Evolutionary conservation across 2,797 vertebrate species (phyloP).

Genomic region (Cottoperca gobio): DNA sequence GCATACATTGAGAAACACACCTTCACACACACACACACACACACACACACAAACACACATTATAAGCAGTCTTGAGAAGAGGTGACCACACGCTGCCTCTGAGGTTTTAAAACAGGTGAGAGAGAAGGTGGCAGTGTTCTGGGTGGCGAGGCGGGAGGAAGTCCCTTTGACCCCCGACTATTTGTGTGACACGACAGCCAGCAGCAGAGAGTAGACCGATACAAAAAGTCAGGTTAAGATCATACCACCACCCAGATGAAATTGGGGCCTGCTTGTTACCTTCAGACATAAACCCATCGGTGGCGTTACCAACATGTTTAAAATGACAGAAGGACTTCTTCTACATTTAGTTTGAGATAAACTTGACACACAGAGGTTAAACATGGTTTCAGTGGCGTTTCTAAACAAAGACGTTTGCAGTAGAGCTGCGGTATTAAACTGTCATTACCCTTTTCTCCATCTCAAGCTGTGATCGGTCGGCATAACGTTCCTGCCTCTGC

Average conservation of each 20-base stretch:
- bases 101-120: slow-evolving; percentile 61
- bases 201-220: slow-evolving; percentile 87
- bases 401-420: neutral
- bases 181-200: slow-evolving; percentile 84
- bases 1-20: slow-evolving; percentile 15
- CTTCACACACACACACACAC: slow-evolving; percentile 11
- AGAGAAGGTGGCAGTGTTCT: slow-evolving; percentile 74
- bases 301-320: slow-evolving; percentile 70
- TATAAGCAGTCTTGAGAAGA: slow-evolving; percentile 57
- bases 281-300: slow-evolving; percentile 95
- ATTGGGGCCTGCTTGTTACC: slow-evolving; percentile 97
- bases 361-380: slow-evolving; percentile 19
- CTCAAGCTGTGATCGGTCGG: slow-evolving; percentile 98
- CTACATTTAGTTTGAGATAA: slow-evolving; percentile 27
- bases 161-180: slow-evolving; percentile 49
- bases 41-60: no score
- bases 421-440: neutral
- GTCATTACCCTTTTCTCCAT: slow-evolving; percentile 98
- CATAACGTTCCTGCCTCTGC: slow-evolving; percentile 98
- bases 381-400: neutral
- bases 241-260: slow-evolving; percentile 95
- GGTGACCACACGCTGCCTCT: slow-evolving; percentile 76
- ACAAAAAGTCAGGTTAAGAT: slow-evolving; percentile 86
- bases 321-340: slow-evolving; percentile 7
- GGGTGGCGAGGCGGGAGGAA: slow-evolving; percentile 58